A percentile compares a stretch with the other conserved stretches of the same genome.
phyloP scores from a whole-genome alignment of 2,113 vertebrate species.

The Tragelaphus imberbis region DNA sequence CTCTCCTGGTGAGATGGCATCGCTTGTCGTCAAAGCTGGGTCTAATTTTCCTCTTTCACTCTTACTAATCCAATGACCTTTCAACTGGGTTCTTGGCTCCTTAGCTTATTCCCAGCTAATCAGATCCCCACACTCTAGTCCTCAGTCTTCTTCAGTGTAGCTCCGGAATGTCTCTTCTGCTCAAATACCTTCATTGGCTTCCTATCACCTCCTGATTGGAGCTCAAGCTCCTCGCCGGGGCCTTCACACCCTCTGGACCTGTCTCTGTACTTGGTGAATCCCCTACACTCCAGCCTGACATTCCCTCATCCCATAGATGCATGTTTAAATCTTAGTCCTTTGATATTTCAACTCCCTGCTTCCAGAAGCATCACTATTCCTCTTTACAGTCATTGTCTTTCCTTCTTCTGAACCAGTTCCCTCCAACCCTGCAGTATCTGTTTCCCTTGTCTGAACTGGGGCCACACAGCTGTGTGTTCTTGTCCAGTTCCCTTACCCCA shows the following conservation, averaged over 20 bases:
- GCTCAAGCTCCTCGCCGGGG: neutral
- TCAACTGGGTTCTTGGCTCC: neutral
- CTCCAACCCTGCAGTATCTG: neutral
- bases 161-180: neutral
- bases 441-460: fast-evolving
- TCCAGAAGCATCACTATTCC: neutral
- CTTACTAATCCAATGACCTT: neutral
- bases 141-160: neutral
- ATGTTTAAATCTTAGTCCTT: neutral
- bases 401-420: neutral
- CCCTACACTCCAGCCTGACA: neutral
- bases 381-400: fast-evolving
- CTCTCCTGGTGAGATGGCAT: fast-evolving
- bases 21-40: neutral
- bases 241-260: fast-evolving
- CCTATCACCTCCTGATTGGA: neutral
- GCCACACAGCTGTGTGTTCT: neutral
- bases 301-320: fast-evolving
- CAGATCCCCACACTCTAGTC: too few species aligned
- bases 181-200: neutral
- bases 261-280: fast-evolving
- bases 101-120: neutral
- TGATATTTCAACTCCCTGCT: fast-evolving
- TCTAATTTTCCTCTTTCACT: neutral
- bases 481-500: neutral